These are phyloP conservation scores for Microtus pennsylvanicus DNA, from an alignment of 2,113 vertebrate genomes.

Conservation along the genomic window DNA sequence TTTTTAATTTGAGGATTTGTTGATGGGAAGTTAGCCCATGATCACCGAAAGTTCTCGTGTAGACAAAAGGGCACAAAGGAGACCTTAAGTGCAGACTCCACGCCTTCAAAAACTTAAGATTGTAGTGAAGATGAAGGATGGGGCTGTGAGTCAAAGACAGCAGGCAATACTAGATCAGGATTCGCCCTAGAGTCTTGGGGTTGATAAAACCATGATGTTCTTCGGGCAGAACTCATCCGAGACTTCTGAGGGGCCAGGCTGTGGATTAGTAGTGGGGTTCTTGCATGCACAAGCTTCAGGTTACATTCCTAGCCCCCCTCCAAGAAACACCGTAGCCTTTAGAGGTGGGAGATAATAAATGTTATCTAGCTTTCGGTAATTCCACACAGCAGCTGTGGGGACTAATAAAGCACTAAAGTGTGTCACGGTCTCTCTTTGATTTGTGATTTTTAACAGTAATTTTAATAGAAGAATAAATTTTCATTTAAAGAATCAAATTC, in stretches of 20 bases:
- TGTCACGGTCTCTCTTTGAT: background rate
- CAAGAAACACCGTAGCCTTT: background rate
- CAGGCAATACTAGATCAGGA: background rate
- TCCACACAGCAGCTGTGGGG: background rate
- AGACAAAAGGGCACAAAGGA: background rate
- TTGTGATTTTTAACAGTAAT: slow-evolving; percentile 16
- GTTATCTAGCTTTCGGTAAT: background rate
- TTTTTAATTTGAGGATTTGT: background rate
- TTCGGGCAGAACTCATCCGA: background rate
- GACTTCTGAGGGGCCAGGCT: background rate
- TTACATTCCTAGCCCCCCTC: background rate
- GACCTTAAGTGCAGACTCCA: background rate
- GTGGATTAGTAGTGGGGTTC: no score
- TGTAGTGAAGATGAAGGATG: background rate
- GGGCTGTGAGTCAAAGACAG: background rate
- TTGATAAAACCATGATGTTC: background rate
- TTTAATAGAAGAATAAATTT: slow-evolving; percentile 42
- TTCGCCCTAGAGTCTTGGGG: fast-evolving
- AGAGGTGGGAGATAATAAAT: background rate
- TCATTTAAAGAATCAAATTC: background rate
- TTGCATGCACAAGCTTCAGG: background rate
- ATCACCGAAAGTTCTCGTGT: background rate
- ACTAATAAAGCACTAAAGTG: background rate
- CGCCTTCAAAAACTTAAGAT: background rate
- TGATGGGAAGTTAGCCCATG: background rate